Evolutionary conservation across 2,888 invertebrate species (phyloP), one percentile per base, ranked within the genome.

Genomic region (Melinopterus prodromus): DNA sequence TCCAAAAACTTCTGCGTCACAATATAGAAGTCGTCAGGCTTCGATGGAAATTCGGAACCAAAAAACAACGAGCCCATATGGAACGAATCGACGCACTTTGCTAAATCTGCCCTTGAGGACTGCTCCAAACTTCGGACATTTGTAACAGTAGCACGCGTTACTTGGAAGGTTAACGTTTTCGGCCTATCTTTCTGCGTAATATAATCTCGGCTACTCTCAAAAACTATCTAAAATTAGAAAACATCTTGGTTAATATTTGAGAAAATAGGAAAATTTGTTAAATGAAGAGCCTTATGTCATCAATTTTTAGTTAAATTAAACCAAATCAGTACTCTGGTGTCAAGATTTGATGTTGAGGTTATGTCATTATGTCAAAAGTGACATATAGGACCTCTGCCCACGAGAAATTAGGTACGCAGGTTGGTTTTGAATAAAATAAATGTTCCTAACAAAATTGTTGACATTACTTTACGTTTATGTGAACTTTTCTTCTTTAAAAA

Each of bases 181-280:
- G 98, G 99, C 35, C 98, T 91, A 88, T 98, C 98, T 81, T 95
- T 93, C 89, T 96, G 97, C 77, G 93, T 94, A 3, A 95, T 93
- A 85, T 95, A 94, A 83, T 96, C 95, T 7, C 92, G 88, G 38
- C 93, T 92, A 37, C 95, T 94, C 89, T 97, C 97, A 85, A 96
- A 91, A 70, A 95, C 92, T 83, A 96, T 87, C 96, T 96, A 88
- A 26, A 90, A 88, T 26, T 26, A 2, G 83, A 80, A 80, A 70
- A 53, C 1, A 26, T 26, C 26, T 26, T 26, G 26, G 26, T 26
- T 26, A 26, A 26, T 5, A 16, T 71, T 71, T 6, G 69, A n/a
- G 35, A 26, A 26, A 15, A 71, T 71, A 26, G 0, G 16, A 75
- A 75, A 35, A 36, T 37, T 35, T n/a, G 5, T 72, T 6, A 16